Percentiles rank a stretch among this genome's conserved stretches.
These are phyloP conservation scores for Euproctis similis DNA, from an alignment of 2,888 invertebrate species.

Conservation along the genomic window DNA sequence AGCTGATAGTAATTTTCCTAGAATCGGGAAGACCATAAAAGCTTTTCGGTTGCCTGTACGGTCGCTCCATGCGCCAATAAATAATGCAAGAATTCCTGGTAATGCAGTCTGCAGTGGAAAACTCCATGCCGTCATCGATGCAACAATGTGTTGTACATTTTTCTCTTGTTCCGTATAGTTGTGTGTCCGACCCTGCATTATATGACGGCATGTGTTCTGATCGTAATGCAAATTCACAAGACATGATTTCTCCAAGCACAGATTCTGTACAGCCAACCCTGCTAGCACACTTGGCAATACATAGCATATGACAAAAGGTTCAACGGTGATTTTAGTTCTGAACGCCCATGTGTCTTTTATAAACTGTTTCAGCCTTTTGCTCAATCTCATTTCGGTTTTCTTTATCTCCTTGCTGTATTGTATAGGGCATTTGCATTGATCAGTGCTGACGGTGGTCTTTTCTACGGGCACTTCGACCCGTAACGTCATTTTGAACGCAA, in stretches of 20 bases:
- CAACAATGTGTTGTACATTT: slow-evolving; percentile 69
- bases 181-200: slow-evolving; percentile 59
- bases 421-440: slow-evolving; percentile 57
- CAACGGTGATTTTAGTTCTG: slow-evolving; percentile 75
- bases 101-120: slow-evolving; percentile 74
- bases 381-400: slow-evolving; percentile 50
- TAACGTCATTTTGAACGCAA: slow-evolving; percentile 62
- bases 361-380: slow-evolving; percentile 51
- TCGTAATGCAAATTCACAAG: slow-evolving; percentile 73
- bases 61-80: slow-evolving; percentile 79
- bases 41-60: slow-evolving; percentile 76
- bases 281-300: slow-evolving; percentile 80
- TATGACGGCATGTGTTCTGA: slow-evolving; percentile 68
- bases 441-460: slow-evolving; percentile 54
- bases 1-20: slow-evolving; percentile 75
- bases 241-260: slow-evolving; percentile 77
- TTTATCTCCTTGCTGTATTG: slow-evolving; percentile 41
- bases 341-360: slow-evolving; percentile 58
- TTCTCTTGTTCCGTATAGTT: slow-evolving; percentile 58
- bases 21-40: slow-evolving; percentile 75
- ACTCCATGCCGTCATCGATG: slow-evolving; percentile 76
- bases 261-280: slow-evolving; percentile 74
- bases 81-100: slow-evolving; percentile 73
- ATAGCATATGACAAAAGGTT: slow-evolving; percentile 80
- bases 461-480: slow-evolving; percentile 68